Conservation (phyloP, 2,888 invertebrate species). For the Hyposoter dolosus region DNA sequence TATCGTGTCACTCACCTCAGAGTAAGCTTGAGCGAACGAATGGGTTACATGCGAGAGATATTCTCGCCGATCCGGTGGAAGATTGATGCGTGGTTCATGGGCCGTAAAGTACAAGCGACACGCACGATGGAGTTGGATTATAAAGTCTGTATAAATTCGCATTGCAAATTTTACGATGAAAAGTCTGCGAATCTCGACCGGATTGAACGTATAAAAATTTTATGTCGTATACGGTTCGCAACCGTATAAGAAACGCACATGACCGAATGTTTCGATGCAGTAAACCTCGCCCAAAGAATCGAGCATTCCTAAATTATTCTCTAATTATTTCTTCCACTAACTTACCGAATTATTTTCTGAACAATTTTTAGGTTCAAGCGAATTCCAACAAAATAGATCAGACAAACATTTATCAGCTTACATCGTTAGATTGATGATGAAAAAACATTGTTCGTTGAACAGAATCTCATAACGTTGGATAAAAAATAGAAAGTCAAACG, state of each 20-base stretch:
- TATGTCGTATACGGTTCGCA: slow-evolving; percentile 24
- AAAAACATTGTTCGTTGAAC: too few species aligned
- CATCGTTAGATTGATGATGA: not conserved
- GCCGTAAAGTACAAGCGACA: slow-evolving; percentile 43
- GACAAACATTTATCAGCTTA: not conserved
- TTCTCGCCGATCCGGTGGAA: slow-evolving; percentile 28
- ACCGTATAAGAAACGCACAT: slow-evolving; percentile 18
- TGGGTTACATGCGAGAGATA: slow-evolving; percentile 25
- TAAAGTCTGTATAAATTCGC: slow-evolving; percentile 40
- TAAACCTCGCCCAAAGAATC: slow-evolving; percentile 19
- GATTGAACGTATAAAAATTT: slow-evolving; percentile 36
- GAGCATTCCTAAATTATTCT: not conserved
- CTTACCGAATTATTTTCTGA: not conserved
- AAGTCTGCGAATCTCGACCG: slow-evolving; percentile 20
- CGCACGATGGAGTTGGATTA: slow-evolving; percentile 53
- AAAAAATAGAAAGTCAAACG: not conserved
- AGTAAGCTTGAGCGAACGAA: slow-evolving; percentile 18
- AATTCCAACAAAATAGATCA: not conserved
- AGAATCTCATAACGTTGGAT: not conserved
- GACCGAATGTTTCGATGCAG: slow-evolving; percentile 38
- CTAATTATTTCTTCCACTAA: not conserved
- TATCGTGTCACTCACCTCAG: slow-evolving; percentile 12
- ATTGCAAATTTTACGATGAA: slow-evolving; percentile 49
- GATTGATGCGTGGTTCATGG: slow-evolving; percentile 51
- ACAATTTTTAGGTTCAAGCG: not conserved